A percentile compares a stretch with the other conserved stretches of the same genome.
phyloP scores from a whole-genome alignment of 2,888 invertebrate species.

The Rotaria sp. region DNA sequence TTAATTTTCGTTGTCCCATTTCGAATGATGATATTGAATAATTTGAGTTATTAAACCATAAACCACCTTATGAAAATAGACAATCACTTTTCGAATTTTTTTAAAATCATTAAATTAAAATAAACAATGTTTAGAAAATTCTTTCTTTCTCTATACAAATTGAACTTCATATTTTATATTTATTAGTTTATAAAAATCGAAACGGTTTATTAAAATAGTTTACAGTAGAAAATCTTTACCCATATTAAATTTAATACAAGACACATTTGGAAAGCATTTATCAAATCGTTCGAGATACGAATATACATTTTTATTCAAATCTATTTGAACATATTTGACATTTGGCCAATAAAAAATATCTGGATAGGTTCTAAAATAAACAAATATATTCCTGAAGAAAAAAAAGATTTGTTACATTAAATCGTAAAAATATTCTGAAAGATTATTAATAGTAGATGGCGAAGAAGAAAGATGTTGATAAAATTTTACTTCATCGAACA shows the following conservation, averaged over 20 bases:
- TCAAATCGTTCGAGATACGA: neutral
- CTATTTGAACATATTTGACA: neutral
- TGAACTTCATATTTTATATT: too few species aligned
- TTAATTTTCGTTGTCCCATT: neutral
- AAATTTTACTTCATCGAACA: neutral
- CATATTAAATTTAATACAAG: neutral
- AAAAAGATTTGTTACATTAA: neutral
- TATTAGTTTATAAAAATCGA: too few species aligned
- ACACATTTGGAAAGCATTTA: neutral
- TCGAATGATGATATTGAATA: neutral
- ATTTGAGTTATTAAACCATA: too few species aligned
- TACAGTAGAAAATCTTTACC: neutral
- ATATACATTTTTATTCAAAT: neutral
- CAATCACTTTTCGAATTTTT: too few species aligned
- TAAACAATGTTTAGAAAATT: too few species aligned
- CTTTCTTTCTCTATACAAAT: too few species aligned
- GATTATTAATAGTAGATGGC: neutral
- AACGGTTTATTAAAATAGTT: too few species aligned
- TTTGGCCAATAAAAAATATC: neutral
- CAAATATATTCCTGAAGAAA: neutral
- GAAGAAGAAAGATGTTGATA: neutral
- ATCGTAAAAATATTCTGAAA: neutral
- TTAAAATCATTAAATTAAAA: too few species aligned
- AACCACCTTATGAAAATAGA: too few species aligned
- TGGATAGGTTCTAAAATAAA: neutral